These are phyloP conservation scores for Poeciliopsis turneri DNA, from an alignment of 2,797 vertebrate genomes.

Conservation along the genomic window DNA sequence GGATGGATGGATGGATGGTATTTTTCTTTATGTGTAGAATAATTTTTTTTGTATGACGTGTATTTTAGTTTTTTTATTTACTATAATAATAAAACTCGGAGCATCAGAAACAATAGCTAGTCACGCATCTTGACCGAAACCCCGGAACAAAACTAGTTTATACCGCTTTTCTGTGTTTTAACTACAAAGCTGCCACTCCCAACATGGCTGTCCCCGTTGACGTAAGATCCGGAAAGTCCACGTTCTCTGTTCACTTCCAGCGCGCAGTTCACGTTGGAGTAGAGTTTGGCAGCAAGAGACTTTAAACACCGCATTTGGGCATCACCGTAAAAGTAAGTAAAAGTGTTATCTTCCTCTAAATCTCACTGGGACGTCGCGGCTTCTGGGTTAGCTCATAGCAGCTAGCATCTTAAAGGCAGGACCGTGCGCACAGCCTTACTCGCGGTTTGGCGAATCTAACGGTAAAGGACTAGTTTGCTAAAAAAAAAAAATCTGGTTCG, in stretches of 20 bases:
- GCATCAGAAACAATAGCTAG: neutral
- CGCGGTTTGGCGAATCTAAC: fast-evolving
- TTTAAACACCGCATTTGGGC: neutral
- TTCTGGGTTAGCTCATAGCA: constrained; percentile 15
- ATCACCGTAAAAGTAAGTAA: neutral
- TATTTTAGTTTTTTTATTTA: neutral
- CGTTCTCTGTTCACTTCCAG: neutral
- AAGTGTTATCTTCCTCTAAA: neutral
- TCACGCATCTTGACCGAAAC: neutral
- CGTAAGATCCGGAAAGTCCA: neutral
- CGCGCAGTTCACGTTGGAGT: too few species aligned
- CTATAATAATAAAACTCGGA: neutral
- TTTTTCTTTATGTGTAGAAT: neutral
- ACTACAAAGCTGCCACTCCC: neutral
- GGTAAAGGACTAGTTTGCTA: neutral
- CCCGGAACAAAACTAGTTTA: neutral
- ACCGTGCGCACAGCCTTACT: neutral
- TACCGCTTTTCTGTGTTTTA: neutral
- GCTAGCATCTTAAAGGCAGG: neutral
- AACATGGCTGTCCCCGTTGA: neutral
- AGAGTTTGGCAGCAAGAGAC: neutral
- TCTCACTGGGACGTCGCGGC: fast-evolving
- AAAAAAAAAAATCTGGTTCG: neutral
- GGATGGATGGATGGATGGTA: too few species aligned
- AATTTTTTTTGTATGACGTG: neutral